phyloP scores from a whole-genome alignment of 2,888 invertebrate genomes.

The Zootermopsis nevadensis region DNA sequence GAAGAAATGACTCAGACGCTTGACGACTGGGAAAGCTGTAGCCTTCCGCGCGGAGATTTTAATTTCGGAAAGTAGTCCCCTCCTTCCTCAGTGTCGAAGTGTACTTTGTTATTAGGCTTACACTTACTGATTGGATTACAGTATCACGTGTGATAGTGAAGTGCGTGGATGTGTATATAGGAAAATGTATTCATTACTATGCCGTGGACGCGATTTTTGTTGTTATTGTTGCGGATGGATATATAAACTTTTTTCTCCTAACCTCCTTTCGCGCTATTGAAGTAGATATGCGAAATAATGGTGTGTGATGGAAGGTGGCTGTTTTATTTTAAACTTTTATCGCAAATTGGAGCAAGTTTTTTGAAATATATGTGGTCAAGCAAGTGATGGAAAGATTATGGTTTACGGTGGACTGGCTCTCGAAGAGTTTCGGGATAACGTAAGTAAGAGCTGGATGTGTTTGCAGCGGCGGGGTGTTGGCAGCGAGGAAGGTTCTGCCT shows the following conservation, averaged over 20 bases:
- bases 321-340: slow-evolving; percentile 61
- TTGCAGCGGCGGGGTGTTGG: slow-evolving; percentile 73
- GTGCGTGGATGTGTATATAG: slow-evolving; percentile 47
- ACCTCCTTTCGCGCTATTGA: slow-evolving; percentile 82
- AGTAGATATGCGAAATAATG: slow-evolving; percentile 79
- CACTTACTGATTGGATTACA: slow-evolving; percentile 49
- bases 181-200: slow-evolving; percentile 45
- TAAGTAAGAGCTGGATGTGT: slow-evolving; percentile 63
- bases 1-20: slow-evolving; percentile 48
- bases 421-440: slow-evolving; percentile 58
- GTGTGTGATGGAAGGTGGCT: slow-evolving; percentile 66
- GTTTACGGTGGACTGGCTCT: slow-evolving; percentile 54
- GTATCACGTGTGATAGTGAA: slow-evolving; percentile 52
- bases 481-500: slow-evolving; percentile 65
- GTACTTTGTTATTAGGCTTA: slow-evolving; percentile 53
- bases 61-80: slow-evolving; percentile 55
- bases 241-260: slow-evolving; percentile 76
- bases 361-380: slow-evolving; percentile 51
- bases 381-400: slow-evolving; percentile 57
- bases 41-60: slow-evolving; percentile 54
- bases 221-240: slow-evolving; percentile 69
- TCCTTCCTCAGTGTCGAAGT: slow-evolving; percentile 51
- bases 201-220: slow-evolving; percentile 53
- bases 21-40: slow-evolving; percentile 51
- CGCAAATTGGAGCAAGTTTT: slow-evolving; percentile 52